These are phyloP conservation scores for Thalpophila matura DNA, from an alignment of 2,888 invertebrate species.

Conservation along the genomic window DNA sequence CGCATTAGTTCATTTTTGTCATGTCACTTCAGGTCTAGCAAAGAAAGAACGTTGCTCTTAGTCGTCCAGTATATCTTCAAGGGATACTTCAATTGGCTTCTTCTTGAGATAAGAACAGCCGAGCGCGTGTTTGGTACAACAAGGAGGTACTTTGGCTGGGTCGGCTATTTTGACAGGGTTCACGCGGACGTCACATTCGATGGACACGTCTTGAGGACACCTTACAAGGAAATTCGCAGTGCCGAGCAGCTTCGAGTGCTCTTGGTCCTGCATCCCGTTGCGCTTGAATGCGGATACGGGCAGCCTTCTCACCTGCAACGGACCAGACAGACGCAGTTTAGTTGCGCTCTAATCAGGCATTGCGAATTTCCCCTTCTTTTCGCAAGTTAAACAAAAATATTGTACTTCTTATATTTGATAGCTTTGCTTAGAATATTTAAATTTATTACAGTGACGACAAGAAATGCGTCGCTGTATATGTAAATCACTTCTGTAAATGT, in stretches of 20 bases:
- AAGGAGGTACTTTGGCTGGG: slow-evolving; percentile 79
- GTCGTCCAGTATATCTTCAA: slow-evolving; percentile 80
- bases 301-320: slow-evolving; percentile 84
- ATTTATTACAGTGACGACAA: background rate
- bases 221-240: slow-evolving; percentile 82
- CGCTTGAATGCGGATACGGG: slow-evolving; percentile 87
- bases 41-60: slow-evolving; percentile 55
- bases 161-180: slow-evolving; percentile 73
- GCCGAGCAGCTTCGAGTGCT: slow-evolving; percentile 81
- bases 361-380: slow-evolving; percentile 54
- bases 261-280: slow-evolving; percentile 87
- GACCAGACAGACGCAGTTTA: slow-evolving; percentile 78
- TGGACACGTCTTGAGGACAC: slow-evolving; percentile 79
- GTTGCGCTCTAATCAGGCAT: slow-evolving; percentile 54
- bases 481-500: slow-evolving; percentile 2
- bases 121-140: slow-evolving; percentile 60
- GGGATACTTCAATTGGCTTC: slow-evolving; percentile 78
- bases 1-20: slow-evolving; percentile 29
- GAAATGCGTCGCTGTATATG: background rate
- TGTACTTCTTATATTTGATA: background rate
- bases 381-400: slow-evolving; percentile 24
- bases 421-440: background rate
- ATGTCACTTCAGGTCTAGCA: slow-evolving; percentile 25
- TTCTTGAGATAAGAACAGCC: slow-evolving; percentile 70
- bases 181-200: slow-evolving; percentile 76